Conservation (phyloP, 2,888 invertebrate genomes). For the Rhaphigaster nebulosa region DNA sequence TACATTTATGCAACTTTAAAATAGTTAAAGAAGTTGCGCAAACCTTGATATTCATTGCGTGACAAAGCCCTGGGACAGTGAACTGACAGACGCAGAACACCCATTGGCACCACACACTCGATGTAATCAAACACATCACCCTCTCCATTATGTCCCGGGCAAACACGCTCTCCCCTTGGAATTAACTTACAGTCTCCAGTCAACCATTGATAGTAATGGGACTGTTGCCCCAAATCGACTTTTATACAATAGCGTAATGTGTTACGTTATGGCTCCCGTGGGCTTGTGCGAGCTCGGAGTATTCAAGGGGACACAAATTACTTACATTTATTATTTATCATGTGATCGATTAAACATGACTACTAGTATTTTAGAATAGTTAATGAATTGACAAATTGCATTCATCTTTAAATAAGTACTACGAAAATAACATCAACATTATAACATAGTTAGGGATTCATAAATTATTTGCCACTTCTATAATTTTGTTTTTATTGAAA, state of each 20-base stretch:
- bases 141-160: not conserved
- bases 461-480: too few relatives aligned
- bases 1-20: too few relatives aligned
- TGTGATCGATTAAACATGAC: not conserved
- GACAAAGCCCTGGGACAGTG: not conserved
- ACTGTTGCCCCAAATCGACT: not conserved
- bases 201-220: not conserved
- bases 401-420: too few relatives aligned
- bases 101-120: not conserved
- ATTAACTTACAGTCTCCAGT: slow-evolving; percentile 14
- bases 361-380: not conserved
- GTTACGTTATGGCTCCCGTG: not conserved
- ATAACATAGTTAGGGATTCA: too few relatives aligned
- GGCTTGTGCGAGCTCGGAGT: not conserved
- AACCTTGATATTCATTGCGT: too few relatives aligned
- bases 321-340: not conserved
- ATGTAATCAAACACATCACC: slow-evolving; percentile 7
- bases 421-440: too few relatives aligned
- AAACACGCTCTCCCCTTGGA: not conserved
- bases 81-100: not conserved
- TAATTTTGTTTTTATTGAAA: too few relatives aligned
- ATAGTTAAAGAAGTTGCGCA: too few relatives aligned
- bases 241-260: not conserved
- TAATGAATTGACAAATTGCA: not conserved
- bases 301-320: not conserved